Evolutionary conservation across 2,113 vertebrate genomes (phyloP).

Genomic region (Psilopogon haemacephalus): DNA sequence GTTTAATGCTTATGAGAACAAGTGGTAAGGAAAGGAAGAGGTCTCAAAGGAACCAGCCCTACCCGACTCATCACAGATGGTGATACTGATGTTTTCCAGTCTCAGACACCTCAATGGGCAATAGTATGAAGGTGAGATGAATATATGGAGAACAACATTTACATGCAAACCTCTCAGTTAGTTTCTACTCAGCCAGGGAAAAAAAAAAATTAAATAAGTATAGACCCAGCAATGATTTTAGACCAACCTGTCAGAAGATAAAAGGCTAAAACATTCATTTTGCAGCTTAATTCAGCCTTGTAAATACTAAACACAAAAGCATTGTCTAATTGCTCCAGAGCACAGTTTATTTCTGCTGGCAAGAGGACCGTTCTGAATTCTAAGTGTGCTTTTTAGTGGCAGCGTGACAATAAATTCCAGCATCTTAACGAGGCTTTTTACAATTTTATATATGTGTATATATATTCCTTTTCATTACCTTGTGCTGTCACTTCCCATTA

Average conservation of each 20-base stretch:
- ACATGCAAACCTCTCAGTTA: not conserved
- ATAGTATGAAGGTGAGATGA: not conserved
- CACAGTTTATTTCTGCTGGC: conserved; percentile 11
- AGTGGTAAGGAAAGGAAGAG: not conserved
- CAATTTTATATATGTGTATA: not conserved
- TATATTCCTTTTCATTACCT: not conserved
- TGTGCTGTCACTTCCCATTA: not conserved
- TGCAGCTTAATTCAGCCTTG: not conserved
- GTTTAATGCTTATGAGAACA: not conserved
- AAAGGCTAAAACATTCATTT: not conserved
- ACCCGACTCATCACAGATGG: not conserved
- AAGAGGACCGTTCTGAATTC: conserved; percentile 5
- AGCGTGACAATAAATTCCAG: conserved; percentile 1
- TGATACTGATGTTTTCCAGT: not conserved
- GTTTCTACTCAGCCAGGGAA: not conserved
- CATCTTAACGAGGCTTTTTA: not conserved
- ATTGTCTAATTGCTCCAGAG: not conserved
- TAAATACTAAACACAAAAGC: conserved; percentile 24
- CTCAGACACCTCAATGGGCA: not conserved
- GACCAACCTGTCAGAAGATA: not conserved
- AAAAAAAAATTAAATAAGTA: not conserved
- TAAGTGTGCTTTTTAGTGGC: conserved; percentile 8
- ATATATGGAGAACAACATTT: not conserved
- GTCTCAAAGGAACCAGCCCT: not conserved
- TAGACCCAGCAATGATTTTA: not conserved